Evolutionary conservation across 2,888 invertebrate genomes (phyloP).

Genomic region (Morpho helenor): DNA sequence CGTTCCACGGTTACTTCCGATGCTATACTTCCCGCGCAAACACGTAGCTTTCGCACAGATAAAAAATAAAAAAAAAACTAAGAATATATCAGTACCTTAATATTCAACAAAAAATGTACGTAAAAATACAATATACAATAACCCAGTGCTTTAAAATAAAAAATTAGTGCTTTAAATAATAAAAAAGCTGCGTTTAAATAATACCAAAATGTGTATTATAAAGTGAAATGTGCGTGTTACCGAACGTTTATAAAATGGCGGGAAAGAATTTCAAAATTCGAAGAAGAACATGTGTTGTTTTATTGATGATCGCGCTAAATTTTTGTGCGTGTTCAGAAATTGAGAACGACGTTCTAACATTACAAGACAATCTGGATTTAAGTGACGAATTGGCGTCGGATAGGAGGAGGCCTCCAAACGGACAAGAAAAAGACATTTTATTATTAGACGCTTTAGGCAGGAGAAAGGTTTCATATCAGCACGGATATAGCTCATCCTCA

Average conservation of each 20-base stretch:
- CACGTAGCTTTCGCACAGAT: slow-evolving; percentile 36
- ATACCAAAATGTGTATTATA: slow-evolving; percentile 4
- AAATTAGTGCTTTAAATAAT: neutral
- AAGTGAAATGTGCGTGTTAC: slow-evolving; percentile 42
- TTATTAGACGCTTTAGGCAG: slow-evolving; percentile 86
- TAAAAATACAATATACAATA: slow-evolving; percentile 2
- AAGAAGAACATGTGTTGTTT: slow-evolving; percentile 39
- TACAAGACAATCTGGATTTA: slow-evolving; percentile 63
- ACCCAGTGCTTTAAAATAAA: neutral
- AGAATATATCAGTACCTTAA: slow-evolving; percentile 22
- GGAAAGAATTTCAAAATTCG: slow-evolving; percentile 43
- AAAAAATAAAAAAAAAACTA: slow-evolving; percentile 30
- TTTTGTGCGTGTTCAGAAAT: slow-evolving; percentile 48
- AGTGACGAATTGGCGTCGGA: slow-evolving; percentile 54
- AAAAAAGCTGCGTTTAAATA: neutral
- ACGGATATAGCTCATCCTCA: slow-evolving; percentile 44
- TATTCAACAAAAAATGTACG: slow-evolving; percentile 18
- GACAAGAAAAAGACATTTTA: slow-evolving; percentile 87
- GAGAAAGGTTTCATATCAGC: slow-evolving; percentile 78
- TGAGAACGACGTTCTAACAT: slow-evolving; percentile 67
- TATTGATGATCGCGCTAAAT: slow-evolving; percentile 37
- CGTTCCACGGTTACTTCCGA: slow-evolving; percentile 61
- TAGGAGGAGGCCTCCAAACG: slow-evolving; percentile 74
- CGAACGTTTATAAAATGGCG: slow-evolving; percentile 39
- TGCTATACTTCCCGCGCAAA: slow-evolving; percentile 49